Percentiles rank a stretch among this genome's conserved stretches.
Conservation (phyloP, 2,797 vertebrate species). For the Phalloptychus januarius region DNA sequence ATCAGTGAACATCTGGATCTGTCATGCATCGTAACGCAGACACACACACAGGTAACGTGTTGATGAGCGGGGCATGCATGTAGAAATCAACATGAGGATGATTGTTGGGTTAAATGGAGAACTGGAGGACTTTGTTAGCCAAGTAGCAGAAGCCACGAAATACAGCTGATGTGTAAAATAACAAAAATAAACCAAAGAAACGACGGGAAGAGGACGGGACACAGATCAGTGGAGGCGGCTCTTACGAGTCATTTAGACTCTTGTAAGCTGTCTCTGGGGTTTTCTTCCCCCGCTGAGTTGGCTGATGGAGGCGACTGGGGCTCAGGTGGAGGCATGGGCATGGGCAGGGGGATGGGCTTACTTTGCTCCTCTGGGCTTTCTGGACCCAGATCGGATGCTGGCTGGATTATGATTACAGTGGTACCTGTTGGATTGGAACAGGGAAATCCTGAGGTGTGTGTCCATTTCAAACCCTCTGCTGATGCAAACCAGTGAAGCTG, state of each 20-base stretch:
- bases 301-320: conserved; percentile 31
- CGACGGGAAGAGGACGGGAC: not conserved
- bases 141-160: conserved; percentile 20
- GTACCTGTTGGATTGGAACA: conserved; percentile 76
- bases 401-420: conserved; percentile 81
- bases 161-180: conserved; percentile 14
- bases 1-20: not conserved
- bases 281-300: conserved; percentile 58
- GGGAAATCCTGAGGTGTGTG: conserved; percentile 35
- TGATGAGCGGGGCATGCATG: conserved; percentile 34
- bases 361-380: conserved; percentile 59
- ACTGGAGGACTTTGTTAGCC: conserved; percentile 2
- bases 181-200: not conserved
- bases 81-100: not conserved
- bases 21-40: not conserved
- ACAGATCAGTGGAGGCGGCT: conserved; percentile 19
- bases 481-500: not conserved
- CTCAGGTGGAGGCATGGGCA: conserved; percentile 59
- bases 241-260: conserved; percentile 85
- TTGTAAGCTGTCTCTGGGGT: conserved; percentile 72
- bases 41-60: not conserved
- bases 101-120: not conserved
- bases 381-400: conserved; percentile 67
- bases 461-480: conserved; percentile 11
- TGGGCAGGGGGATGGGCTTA: conserved; percentile 63